Evolutionary conservation across 2,797 vertebrate species (phyloP), one percentile per base, ranked within the genome.

Genomic region (Hydrocynus forskahlii): DNA sequence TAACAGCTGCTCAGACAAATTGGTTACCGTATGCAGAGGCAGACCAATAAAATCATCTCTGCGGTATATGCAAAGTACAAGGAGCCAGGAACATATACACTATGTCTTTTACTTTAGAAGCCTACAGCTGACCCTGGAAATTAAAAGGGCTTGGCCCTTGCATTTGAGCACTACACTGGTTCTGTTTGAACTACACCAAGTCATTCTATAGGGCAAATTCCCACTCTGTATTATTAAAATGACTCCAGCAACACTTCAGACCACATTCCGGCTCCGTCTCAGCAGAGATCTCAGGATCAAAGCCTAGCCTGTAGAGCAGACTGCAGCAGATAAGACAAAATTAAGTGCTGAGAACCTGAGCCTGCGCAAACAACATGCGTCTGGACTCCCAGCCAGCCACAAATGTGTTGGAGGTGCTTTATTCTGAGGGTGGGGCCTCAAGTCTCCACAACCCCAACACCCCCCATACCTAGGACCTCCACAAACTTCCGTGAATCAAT

Each of bases 261-360:
- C 16, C 29, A 43, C 10, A 8, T 29, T 74, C 6, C 19, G 6
- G 29, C 48, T 72, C 59, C n/a, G 2, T 72, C 55, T 63, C 13
- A 21, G 54, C 38, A 60, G 17, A 70, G 54, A 79, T 48, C 43
- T 16, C n/a, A 16, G 25, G 59, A 64, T 64, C 43, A 66, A 66
- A 55, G 35, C 60, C 60, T 9, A 60, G 13, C 43, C 77, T 66
- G 59, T 54, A 13, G 21, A 54, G 23, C 48, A 63, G 68, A 52
- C 7, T 29, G 21, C 25, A 21, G 5, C 19, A 48, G 60, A 82
- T 35, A 17, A 72, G 57, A 35, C 21, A 7, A 55, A 72, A 57
- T 73, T 1, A 45, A 72, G 1, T 19, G 57, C 45, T 43, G n/a
- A 35, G 64, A 67, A 67, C 43, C 64, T 60, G n/a, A 45, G 38